phyloP scores from a whole-genome alignment of 2,113 vertebrate species.

The Proteles cristata region DNA sequence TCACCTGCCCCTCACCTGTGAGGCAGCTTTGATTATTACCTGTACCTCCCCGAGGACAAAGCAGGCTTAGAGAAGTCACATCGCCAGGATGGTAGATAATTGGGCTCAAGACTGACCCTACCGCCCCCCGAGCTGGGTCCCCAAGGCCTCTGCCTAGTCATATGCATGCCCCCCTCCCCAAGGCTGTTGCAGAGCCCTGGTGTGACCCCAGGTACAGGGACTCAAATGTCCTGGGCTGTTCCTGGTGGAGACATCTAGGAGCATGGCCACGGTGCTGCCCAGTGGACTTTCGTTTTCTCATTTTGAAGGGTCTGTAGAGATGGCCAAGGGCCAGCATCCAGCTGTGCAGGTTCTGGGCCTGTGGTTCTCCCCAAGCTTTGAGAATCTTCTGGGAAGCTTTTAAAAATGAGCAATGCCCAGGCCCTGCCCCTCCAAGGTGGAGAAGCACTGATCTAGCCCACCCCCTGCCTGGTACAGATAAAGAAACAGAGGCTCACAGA shows the following conservation, averaged over 20 bases:
- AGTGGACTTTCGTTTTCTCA: not conserved
- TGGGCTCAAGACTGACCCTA: too few species aligned
- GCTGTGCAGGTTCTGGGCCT: not conserved
- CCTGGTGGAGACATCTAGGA: not conserved
- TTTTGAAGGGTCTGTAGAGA: not conserved
- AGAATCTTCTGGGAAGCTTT: not conserved
- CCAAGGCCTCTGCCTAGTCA: fast-evolving
- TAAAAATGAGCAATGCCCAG: fast-evolving
- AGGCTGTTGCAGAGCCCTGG: fast-evolving
- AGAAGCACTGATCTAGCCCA: not conserved
- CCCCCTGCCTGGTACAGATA: not conserved
- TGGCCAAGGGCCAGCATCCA: not conserved
- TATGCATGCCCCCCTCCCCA: fast-evolving
- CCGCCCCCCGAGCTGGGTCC: too few species aligned
- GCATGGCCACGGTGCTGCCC: not conserved
- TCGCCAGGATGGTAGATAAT: not conserved
- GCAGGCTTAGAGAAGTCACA: too few species aligned
- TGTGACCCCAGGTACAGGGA: not conserved
- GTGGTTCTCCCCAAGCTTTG: not conserved
- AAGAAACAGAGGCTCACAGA: not conserved
- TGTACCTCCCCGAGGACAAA: not conserved
- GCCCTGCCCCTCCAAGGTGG: not conserved
- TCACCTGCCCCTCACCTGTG: not conserved
- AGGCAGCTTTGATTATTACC: fast-evolving
- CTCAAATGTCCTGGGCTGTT: not conserved